A percentile compares a stretch with the other conserved stretches of the same genome.
phyloP scores from a whole-genome alignment of 2,797 vertebrate species.

The Eulemur mongoz region DNA sequence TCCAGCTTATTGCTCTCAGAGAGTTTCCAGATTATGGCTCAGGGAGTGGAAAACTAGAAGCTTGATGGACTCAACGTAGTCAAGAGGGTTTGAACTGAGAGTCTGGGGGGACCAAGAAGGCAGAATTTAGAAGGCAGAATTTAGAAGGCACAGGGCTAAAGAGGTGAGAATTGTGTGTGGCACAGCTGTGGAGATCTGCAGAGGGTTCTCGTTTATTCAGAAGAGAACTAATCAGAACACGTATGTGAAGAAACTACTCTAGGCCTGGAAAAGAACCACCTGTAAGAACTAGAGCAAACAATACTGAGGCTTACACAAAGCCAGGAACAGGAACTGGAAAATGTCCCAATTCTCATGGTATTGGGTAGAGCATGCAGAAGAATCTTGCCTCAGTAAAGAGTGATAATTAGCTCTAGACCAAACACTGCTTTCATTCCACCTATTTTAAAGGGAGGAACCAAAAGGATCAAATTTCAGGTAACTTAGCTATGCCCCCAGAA shows the following conservation, averaged over 20 bases:
- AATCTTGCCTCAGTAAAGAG: not conserved
- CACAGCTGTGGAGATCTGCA: not conserved
- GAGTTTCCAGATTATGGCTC: not conserved
- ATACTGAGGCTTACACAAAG: not conserved
- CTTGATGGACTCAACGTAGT: not conserved
- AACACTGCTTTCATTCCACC: not conserved
- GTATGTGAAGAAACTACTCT: not conserved
- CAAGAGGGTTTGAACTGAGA: not conserved
- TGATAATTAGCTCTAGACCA: not conserved
- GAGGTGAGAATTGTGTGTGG: not conserved
- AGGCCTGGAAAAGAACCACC: not conserved
- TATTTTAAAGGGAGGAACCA: not conserved
- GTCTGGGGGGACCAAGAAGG: not conserved
- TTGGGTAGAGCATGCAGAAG: not conserved
- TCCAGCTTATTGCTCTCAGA: not conserved
- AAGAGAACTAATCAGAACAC: not conserved
- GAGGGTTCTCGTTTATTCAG: not conserved
- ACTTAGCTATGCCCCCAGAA: not conserved
- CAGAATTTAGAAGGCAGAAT: not conserved
- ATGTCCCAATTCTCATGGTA: not conserved
- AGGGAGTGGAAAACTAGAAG: not conserved
- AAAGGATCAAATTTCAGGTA: not conserved
- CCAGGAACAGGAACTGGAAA: not conserved
- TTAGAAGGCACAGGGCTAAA: not conserved
- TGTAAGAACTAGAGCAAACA: not conserved